Base-by-base conservation (phyloP, 2,888 invertebrate genomes). In the Cephus pulcher region DNA sequence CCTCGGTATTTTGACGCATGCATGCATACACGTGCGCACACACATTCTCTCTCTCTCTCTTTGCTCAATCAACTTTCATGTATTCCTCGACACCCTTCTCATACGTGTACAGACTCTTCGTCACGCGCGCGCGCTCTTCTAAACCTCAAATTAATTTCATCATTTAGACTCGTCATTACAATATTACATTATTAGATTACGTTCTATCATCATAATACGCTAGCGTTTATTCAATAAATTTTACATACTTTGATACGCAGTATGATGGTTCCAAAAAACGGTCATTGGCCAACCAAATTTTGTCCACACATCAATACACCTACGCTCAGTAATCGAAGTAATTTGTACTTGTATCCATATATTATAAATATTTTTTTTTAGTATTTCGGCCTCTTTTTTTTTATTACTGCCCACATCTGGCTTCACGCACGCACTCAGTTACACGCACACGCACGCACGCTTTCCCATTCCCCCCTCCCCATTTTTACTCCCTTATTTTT, bases 341-440 rank as follows among this genome's bases (percentile, higher is more conserved):
- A 91, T 91, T 91, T 91, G 91, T 91, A 91, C 91, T 91, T 91
- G 91, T 91, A 91, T 91, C 91, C 91, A 91, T 91, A 91, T 91
- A 91, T 90, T 90, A 90, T 91, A 91, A 91, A 91, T 91, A 91
- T 89, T 91, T 90, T 90, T 30, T 33, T 70, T 91, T 89, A 89
- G 88, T 90, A 90, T 90, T 90, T 90, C 87, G 87, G 84, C 85
- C 84, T 85, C 85, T 86, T 86, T 88, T 84, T 84, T 83, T 85
- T 83, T 81, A 82, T 74, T 34, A 35, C 75, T 79, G 75, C 56
- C 56, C 56, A 56, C 79, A 70, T 70, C 78, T 81, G 77, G 80
- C 81, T 75, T 37, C 74, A 74, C 74, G 78, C 78, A 34, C 23
- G 35, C 40, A 34, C 78, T 78, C 71, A 77, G 78, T 78, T 77